Base-by-base conservation (phyloP, 1,140 invertebrate genomes). In the Drosophila sulfurigaster region DNA sequence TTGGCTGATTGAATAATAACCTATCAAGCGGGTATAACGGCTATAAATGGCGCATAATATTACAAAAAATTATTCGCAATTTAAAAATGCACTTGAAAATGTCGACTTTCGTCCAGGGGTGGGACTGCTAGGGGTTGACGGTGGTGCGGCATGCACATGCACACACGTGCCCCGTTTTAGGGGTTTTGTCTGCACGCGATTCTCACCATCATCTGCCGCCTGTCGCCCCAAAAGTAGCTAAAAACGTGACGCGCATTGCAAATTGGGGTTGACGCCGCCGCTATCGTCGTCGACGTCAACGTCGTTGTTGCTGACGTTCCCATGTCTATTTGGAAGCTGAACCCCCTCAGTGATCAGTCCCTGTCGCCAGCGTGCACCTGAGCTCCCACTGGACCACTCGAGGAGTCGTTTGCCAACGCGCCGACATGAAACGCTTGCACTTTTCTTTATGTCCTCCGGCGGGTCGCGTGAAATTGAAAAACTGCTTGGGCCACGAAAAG, bases 381-480 rank as follows among this genome's bases (percentile, higher is more conserved):
- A 32, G 30, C 15, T 45, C 54, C 75, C 74, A 49, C 58, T 68
- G 54, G 38, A 46, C 75, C 74, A 49, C 63, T 68, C 48, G 38
- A 46, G 38, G 48, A 38, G 52, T 30, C 59, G 46, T 16, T 45
- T 35, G 30, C 20, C 52, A 62, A 52, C 62, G 63, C 45, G 32
- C 15, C 62, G 62, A 82, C 75, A 81, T 71, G 73, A 78, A 79
- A 60, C 68, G 82, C 82, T 82, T 86, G 82, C 82, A 86, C 82
- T 86, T 86, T 86, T 86, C 65, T 82, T 87, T 70, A 82, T 82
- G 72, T 79, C 73, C 82, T 67, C 66, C 10, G 67, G 62, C 65
- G 62, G 60, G 76, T 63, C 72, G 83, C 72, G 79, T 65, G 66
- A 88, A 82, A 87, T 87, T 87, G 82, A 87, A 87, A 82, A 79